phyloP scores from a whole-genome alignment of 2,797 vertebrate species.

The Macrochelys suwanniensis region DNA sequence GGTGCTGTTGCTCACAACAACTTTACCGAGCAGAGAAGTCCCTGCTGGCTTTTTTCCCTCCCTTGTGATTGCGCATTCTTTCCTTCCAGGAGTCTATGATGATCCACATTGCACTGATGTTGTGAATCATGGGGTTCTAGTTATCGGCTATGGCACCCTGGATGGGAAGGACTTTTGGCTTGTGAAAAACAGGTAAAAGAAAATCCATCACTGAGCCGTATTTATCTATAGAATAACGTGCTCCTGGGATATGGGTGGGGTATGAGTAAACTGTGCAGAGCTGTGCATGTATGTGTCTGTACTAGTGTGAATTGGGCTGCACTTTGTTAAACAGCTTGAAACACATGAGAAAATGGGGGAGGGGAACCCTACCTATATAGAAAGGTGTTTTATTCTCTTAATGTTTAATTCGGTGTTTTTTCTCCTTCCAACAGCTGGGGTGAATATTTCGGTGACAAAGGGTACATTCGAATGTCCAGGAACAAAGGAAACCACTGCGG shows the following conservation, averaged over 20 bases:
- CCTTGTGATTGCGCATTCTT: background rate
- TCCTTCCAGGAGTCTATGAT: constrained; percentile 87
- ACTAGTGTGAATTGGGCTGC: no score
- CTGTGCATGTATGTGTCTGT: background rate
- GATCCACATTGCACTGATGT: constrained; percentile 83
- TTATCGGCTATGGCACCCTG: constrained; percentile 88
- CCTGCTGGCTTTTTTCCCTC: background rate
- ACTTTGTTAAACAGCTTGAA: background rate
- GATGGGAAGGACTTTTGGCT: constrained; percentile 91
- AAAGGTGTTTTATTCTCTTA: background rate
- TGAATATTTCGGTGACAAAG: constrained; percentile 82
- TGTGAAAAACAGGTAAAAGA: constrained; percentile 93
- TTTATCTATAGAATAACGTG: fast-evolving
- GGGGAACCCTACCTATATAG: background rate
- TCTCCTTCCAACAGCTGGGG: constrained; percentile 87
- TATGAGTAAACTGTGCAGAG: background rate
- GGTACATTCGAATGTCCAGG: constrained; percentile 91
- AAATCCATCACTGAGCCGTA: fast-evolving
- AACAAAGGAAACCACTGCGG: constrained; percentile 90
- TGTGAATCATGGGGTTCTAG: constrained; percentile 89
- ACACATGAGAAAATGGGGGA: background rate
- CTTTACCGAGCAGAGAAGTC: background rate
- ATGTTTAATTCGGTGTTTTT: background rate
- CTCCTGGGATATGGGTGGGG: background rate
- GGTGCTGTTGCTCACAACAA: background rate